A percentile compares a stretch with the other conserved stretches of the same genome.
phyloP scores from a whole-genome alignment of 2,888 invertebrate genomes.

The Oithona nana region DNA sequence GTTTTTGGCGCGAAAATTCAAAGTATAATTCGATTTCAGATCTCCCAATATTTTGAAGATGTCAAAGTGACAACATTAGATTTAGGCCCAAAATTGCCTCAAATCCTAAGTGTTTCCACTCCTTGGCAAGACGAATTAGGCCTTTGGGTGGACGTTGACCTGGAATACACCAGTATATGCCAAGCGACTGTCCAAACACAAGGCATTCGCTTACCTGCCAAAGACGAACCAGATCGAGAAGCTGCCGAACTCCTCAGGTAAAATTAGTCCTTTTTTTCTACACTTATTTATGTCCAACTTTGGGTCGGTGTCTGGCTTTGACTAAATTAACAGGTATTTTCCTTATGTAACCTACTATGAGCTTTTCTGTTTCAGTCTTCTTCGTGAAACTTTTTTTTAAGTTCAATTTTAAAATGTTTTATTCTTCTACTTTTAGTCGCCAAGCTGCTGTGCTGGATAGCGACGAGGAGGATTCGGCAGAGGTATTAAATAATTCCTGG shows the following conservation, averaged over 20 bases:
- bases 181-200: slow-evolving; percentile 8
- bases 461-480: slow-evolving; percentile 11
- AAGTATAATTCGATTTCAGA: not conserved
- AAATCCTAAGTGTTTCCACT: not conserved
- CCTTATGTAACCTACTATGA: not conserved
- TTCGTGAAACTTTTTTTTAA: not conserved
- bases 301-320: too few relatives aligned
- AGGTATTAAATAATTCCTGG: not conserved
- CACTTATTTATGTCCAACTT: too few relatives aligned
- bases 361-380: not conserved
- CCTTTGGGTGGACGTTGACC: slow-evolving; percentile 4
- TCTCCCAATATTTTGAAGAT: slow-evolving; percentile 10
- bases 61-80: slow-evolving; percentile 10
- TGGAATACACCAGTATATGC: not conserved
- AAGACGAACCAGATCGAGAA: slow-evolving; percentile 8
- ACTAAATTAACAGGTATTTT: too few relatives aligned
- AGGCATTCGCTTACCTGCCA: slow-evolving; percentile 9
- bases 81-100: slow-evolving; percentile 1
- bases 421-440: not conserved
- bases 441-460: slow-evolving; percentile 1
- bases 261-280: too few relatives aligned
- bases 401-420: not conserved
- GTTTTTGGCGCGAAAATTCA: too few relatives aligned
- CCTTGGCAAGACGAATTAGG: slow-evolving; percentile 13
- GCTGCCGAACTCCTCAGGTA: slow-evolving; percentile 6